phyloP scores from a whole-genome alignment of 2,888 invertebrate genomes.

The Aricia artaxerxes region DNA sequence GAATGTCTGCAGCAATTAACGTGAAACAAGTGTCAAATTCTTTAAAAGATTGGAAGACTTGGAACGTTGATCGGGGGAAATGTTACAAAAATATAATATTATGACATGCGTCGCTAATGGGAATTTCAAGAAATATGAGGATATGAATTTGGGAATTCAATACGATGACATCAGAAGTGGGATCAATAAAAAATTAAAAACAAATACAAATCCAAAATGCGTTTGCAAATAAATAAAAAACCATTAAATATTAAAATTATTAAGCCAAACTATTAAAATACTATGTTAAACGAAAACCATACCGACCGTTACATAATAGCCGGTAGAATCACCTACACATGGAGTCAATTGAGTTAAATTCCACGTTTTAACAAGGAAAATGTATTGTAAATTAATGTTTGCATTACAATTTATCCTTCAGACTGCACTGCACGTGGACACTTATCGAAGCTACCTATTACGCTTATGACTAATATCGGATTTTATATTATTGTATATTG shows the following conservation, averaged over 20 bases:
- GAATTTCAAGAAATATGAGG: no score
- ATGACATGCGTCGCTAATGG: background rate
- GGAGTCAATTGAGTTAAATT: slow-evolving; percentile 22
- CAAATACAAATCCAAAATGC: background rate
- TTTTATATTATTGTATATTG: background rate
- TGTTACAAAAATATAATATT: background rate
- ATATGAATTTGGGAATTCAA: no score
- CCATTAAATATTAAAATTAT: background rate
- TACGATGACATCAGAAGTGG: no score
- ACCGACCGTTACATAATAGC: slow-evolving; percentile 15
- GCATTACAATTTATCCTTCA: slow-evolving; percentile 40
- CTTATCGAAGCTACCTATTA: slow-evolving; percentile 8
- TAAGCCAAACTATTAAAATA: background rate
- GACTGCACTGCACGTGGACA: slow-evolving; percentile 25
- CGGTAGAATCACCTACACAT: background rate
- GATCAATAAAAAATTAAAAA: no score
- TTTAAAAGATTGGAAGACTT: background rate
- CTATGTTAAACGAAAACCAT: background rate
- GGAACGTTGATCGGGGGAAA: background rate
- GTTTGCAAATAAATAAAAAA: background rate
- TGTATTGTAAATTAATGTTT: slow-evolving; percentile 38
- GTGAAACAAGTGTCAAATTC: slow-evolving; percentile 7
- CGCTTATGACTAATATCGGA: background rate
- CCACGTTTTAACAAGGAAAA: slow-evolving; percentile 39
- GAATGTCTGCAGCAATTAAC: background rate